These are phyloP conservation scores for Odontomyia ornata DNA, from an alignment of 2,888 invertebrate species.

Conservation along the genomic window DNA sequence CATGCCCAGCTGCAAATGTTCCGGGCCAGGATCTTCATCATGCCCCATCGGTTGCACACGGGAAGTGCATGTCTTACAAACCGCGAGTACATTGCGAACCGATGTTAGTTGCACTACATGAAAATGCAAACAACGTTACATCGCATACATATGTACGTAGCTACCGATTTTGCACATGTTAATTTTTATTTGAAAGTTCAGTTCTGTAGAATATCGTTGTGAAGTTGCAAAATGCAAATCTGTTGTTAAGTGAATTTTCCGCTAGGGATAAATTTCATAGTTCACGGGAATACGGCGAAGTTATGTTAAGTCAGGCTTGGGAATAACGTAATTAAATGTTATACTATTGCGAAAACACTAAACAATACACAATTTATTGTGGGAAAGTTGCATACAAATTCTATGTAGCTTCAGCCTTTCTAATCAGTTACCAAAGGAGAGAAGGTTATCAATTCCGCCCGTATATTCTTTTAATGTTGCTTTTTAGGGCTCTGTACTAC, in stretches of 20 bases:
- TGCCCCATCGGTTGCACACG: slow-evolving; percentile 48
- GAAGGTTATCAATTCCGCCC: no score
- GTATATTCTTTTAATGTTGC: no score
- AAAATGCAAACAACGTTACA: not conserved
- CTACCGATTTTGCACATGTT: not conserved
- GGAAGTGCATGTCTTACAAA: slow-evolving; percentile 47
- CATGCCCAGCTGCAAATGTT: slow-evolving; percentile 2
- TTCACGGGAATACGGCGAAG: not conserved
- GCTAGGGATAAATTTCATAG: not conserved
- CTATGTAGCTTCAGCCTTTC: no score
- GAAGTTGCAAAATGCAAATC: not conserved
- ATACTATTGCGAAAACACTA: no score
- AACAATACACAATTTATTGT: no score
- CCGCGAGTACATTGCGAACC: slow-evolving; percentile 14
- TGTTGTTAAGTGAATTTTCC: not conserved
- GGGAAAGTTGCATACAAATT: no score
- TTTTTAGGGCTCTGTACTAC: no score
- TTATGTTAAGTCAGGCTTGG: not conserved
- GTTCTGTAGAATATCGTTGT: not conserved
- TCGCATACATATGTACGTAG: no score
- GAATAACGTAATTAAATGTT: no score
- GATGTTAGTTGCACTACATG: slow-evolving; percentile 19
- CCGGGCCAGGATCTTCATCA: slow-evolving; percentile 18
- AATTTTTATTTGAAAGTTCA: slow-evolving; percentile 22
- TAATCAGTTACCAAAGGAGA: no score